Evolutionary conservation across 2,888 invertebrate genomes (phyloP), one percentile per base, ranked within the genome.

Genomic region (Nomada hirtipes): DNA sequence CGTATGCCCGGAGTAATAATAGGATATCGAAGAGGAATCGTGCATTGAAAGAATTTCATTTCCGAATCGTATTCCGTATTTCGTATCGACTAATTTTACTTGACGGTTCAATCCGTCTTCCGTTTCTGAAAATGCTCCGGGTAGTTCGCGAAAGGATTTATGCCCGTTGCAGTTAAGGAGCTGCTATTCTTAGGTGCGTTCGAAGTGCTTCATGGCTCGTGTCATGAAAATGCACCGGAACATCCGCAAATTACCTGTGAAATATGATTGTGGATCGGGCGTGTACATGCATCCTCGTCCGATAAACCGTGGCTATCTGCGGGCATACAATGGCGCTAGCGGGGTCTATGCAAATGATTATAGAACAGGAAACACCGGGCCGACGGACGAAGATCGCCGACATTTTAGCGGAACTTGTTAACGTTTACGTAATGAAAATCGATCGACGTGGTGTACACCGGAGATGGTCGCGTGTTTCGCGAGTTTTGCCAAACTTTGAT

Each of bases 341-440:
- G 1, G 20, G 53, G 26, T 67, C 42, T 79, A 69, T 81, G 82
- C 81, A 76, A 82, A 76, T 73, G 64, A 72, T 76, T 23, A 55
- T 60, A 55, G 69, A 76, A 61, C 82, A 65, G 82, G 81, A 76
- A 76, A 64, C 64, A 15, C 2, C 60, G 76, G 84, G 84, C 82
- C 82, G 79, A 61, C 70, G 85, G 81, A 85, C 84, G 65, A 57
- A 59, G n/a, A 53, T 67, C 60, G 68, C 60, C 60, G 69, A 69
- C 72, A 73, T 78, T 78, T 78, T 70, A 69, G 26, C 69, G 73
- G 67, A 78, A 75, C 81, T 75, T 13, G 75, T 81, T 75, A 63
- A 60, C 69, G 55, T 73, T 72, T 60, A 57, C 69, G 69, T 57
- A 64, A 81, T 70, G 75, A 47, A 63, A 61, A 83, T 83, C 76